Percentiles rank a stretch among this genome's conserved stretches.
phyloP scores from a whole-genome alignment of 1,140 invertebrate species.

The Camponotus vicinus region DNA sequence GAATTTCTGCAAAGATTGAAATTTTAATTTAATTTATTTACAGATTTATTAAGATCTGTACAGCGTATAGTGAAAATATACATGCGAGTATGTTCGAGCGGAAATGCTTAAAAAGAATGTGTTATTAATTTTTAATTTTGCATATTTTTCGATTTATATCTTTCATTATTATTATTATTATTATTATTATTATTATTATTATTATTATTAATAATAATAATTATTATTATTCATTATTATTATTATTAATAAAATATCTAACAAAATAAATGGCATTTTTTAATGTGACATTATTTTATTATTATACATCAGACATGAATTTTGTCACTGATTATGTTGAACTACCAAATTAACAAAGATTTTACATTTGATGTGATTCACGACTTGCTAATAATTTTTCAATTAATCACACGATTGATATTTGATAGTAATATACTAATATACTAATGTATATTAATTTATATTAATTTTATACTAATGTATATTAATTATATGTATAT shows the following conservation, averaged over 20 bases:
- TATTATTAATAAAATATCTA: too few relatives aligned
- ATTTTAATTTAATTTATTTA: constrained; percentile 24
- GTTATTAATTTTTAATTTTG: too few relatives aligned
- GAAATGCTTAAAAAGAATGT: background rate
- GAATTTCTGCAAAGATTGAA: constrained; percentile 12
- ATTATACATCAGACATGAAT: too few relatives aligned
- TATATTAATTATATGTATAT: background rate
- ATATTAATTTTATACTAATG: background rate
- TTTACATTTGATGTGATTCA: background rate
- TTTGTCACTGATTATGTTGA: background rate
- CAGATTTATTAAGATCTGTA: background rate
- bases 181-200: too few relatives aligned
- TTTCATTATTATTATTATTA: too few relatives aligned
- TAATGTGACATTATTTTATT: background rate
- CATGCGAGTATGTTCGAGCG: background rate
- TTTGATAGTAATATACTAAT: too few relatives aligned
- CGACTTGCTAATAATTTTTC: background rate
- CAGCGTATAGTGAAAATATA: background rate
- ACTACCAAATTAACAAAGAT: background rate
- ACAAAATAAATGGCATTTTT: background rate
- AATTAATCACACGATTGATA: background rate
- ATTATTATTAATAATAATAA: too few relatives aligned
- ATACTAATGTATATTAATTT: too few relatives aligned
- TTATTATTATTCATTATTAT: too few relatives aligned
- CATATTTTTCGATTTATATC: too few relatives aligned